Conservation (phyloP, 2,113 vertebrate species). For the Rafetus swinhoei region DNA sequence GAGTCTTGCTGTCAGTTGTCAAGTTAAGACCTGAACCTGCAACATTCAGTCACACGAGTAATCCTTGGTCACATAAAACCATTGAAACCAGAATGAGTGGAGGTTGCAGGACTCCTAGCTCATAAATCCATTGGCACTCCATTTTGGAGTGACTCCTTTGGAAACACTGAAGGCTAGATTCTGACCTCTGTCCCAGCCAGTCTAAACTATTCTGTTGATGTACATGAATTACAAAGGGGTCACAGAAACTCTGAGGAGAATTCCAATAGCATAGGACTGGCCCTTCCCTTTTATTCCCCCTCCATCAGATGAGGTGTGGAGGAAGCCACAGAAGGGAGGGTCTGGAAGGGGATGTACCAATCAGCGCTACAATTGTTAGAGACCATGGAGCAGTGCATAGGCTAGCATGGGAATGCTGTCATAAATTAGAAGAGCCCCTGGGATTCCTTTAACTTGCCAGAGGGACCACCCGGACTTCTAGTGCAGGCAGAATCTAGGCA, state of each 20-base stretch:
- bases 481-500: background rate
- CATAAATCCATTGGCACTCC: background rate
- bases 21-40: background rate
- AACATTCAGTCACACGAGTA: background rate
- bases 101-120: background rate
- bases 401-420: background rate
- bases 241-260: background rate
- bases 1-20: background rate
- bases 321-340: background rate
- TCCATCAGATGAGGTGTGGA: background rate
- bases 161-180: background rate
- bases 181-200: background rate
- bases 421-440: background rate
- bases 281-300: background rate
- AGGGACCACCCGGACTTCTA: background rate
- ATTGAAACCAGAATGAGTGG: background rate
- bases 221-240: background rate
- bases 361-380: rapidly evolving
- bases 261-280: background rate
- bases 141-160: too few species aligned
- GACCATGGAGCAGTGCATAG: background rate
- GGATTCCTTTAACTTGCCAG: background rate
- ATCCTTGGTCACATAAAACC: background rate
- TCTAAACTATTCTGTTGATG: constrained; percentile 5
- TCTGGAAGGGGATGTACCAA: background rate